phyloP scores from a whole-genome alignment of 2,888 invertebrate species.

The Megaustenia siamemsis region DNA sequence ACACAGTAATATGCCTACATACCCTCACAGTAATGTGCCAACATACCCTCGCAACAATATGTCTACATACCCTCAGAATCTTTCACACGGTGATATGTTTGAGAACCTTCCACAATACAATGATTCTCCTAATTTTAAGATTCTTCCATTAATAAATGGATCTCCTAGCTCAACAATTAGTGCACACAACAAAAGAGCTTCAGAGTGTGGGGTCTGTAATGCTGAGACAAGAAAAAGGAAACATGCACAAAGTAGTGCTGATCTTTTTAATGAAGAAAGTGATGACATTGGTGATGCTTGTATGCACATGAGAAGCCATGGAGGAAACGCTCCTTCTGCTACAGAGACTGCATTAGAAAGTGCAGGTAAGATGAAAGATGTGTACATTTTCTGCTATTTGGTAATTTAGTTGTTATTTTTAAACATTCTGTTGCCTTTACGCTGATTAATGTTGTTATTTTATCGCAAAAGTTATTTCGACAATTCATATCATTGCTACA shows the following conservation, averaged over 20 bases:
- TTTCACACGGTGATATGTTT: no score
- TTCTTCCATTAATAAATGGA: background rate
- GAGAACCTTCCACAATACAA: background rate
- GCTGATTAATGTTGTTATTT: no score
- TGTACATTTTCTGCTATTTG: background rate
- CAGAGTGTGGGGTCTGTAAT: background rate
- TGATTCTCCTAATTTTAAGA: background rate
- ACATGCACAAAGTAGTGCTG: background rate
- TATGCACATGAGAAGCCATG: background rate
- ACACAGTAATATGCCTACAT: background rate
- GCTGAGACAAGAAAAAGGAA: conserved; percentile 9
- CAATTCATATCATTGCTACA: no score
- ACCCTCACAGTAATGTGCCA: background rate
- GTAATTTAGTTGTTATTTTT: background rate
- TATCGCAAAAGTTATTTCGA: no score
- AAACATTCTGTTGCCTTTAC: background rate
- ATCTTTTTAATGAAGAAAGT: conserved; percentile 18
- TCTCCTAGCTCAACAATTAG: background rate
- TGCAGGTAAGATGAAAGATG: conserved; percentile 5
- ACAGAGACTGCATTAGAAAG: background rate
- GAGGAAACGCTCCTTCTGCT: background rate
- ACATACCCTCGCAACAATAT: background rate
- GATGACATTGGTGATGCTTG: conserved; percentile 43
- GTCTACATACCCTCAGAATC: background rate
- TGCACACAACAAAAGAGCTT: background rate